phyloP scores from a whole-genome alignment of 2,888 invertebrate species.

The Galerucella pusilla region DNA sequence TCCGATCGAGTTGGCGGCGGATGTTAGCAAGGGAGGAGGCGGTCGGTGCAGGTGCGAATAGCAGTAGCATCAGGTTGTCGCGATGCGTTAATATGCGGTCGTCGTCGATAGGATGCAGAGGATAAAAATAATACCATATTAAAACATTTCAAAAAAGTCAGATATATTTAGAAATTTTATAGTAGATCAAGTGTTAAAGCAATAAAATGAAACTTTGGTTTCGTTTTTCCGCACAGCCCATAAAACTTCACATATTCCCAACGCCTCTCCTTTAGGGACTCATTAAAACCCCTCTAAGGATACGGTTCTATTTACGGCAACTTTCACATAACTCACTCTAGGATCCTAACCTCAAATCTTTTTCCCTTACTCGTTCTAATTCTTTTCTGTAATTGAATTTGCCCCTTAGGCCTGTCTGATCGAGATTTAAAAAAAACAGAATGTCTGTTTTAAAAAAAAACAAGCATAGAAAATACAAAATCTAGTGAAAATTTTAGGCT shows the following conservation, averaged over 20 bases:
- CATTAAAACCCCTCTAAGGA: slow-evolving; percentile 30
- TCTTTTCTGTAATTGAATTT: slow-evolving; percentile 40
- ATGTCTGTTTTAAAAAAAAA: not conserved
- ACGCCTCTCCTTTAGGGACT: slow-evolving; percentile 32
- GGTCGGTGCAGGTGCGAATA: slow-evolving; percentile 16
- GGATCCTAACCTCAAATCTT: slow-evolving; percentile 51
- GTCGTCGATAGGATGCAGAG: not conserved
- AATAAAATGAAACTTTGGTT: not conserved
- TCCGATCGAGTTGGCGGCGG: slow-evolving; percentile 22
- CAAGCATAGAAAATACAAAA: too few species aligned
- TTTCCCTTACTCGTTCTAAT: slow-evolving; percentile 45
- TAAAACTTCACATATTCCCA: slow-evolving; percentile 37
- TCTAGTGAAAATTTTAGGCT: too few species aligned
- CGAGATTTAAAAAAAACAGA: not conserved
- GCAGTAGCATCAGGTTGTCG: slow-evolving; percentile 11
- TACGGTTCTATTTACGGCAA: slow-evolving; percentile 32
- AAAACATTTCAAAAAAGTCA: not conserved
- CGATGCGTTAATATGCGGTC: slow-evolving; percentile 1
- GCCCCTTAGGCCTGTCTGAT: slow-evolving; percentile 9
- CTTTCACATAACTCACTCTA: slow-evolving; percentile 45
- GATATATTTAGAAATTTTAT: not conserved
- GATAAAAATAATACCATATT: not conserved
- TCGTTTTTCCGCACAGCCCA: slow-evolving; percentile 17
- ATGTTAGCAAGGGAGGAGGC: not conserved
- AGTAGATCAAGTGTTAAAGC: not conserved